phyloP scores from a whole-genome alignment of 2,888 invertebrate species.

The Spodoptera littoralis region DNA sequence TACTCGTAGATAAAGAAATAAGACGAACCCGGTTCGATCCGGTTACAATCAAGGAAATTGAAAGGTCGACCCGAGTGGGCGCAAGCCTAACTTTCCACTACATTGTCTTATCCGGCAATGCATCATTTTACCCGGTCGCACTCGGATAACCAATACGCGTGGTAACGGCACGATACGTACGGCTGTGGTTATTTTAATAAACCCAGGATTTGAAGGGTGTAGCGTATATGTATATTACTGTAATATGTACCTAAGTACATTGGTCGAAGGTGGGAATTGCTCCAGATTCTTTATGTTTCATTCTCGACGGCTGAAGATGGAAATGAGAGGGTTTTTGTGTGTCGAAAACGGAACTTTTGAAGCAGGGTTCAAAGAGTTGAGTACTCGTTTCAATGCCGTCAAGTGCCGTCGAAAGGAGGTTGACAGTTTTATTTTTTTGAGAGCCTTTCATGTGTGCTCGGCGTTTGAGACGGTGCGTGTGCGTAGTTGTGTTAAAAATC shows the following conservation, averaged over 20 bases:
- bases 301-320: constrained; percentile 46
- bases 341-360: constrained; percentile 53
- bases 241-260: constrained; percentile 15
- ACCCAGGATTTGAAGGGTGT: constrained; percentile 58
- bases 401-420: constrained; percentile 47
- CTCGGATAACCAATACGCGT: constrained; percentile 67
- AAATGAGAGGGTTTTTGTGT: constrained; percentile 56
- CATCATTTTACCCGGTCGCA: constrained; percentile 75
- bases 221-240: too few relatives aligned
- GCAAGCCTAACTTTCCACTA: constrained; percentile 74
- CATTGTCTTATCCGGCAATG: constrained; percentile 80
- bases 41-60: constrained; percentile 83
- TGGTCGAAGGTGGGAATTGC: constrained; percentile 39
- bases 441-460: constrained; percentile 17
- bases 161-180: constrained; percentile 34
- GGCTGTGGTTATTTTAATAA: constrained; percentile 72
- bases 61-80: constrained; percentile 76
- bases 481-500: constrained; percentile 4
- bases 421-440: constrained; percentile 49
- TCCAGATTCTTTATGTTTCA: constrained; percentile 43
- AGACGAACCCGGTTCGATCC: constrained; percentile 59
- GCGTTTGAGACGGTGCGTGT: constrained; percentile 21
- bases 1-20: constrained; percentile 68
- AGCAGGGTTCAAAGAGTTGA: constrained; percentile 52
- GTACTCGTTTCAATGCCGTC: constrained; percentile 51